These are phyloP conservation scores for Rhagoletis zephyria DNA, from an alignment of 1,140 invertebrate genomes.

Conservation along the genomic window DNA sequence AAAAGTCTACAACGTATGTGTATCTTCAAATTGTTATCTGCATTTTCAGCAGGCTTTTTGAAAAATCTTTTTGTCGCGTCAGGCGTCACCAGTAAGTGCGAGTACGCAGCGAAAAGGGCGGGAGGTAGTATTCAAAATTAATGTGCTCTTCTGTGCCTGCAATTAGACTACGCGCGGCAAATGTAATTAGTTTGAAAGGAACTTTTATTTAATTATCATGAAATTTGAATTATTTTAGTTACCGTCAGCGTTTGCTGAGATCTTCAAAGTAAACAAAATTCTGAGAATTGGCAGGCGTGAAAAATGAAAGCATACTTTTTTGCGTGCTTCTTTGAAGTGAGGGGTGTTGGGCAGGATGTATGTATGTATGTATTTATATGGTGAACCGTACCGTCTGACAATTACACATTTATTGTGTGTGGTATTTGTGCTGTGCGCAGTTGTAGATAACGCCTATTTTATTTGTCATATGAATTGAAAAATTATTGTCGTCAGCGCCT, in stretches of 20 bases:
- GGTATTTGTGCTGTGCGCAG: not conserved
- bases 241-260: not conserved
- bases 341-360: not conserved
- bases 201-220: constrained; percentile 7
- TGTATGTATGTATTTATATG: not conserved
- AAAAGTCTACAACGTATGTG: constrained; percentile 1
- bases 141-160: not conserved
- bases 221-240: constrained; percentile 20
- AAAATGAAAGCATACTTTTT: constrained; percentile 7
- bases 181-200: constrained; percentile 36
- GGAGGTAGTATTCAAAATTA: not conserved
- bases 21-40: not conserved
- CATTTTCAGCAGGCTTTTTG: not conserved
- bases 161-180: constrained; percentile 3
- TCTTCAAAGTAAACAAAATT: constrained; percentile 10
- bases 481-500: not conserved
- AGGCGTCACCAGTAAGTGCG: not conserved
- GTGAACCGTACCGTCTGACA: not conserved
- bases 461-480: not conserved
- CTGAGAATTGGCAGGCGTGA: not conserved
- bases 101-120: not conserved
- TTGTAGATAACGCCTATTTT: not conserved
- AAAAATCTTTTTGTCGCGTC: not conserved
- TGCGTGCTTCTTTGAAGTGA: not conserved
- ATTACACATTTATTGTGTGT: no score